Base-by-base conservation (phyloP, 2,797 vertebrate species). In the Synaphobranchus kaupii region DNA sequence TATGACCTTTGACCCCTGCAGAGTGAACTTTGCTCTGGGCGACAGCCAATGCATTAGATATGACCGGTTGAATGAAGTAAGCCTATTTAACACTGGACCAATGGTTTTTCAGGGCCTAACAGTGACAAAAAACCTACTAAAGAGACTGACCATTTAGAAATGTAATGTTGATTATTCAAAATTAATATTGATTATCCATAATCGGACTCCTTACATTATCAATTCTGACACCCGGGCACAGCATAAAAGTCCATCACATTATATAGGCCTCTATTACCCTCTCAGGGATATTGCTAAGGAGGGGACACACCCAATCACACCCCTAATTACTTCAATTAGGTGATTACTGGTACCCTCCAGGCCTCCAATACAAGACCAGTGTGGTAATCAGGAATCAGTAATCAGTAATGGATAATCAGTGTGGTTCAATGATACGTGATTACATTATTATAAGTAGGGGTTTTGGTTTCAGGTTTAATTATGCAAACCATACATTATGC, bases 1-100 rank as follows among this genome's bases (percentile, higher is more conserved):
- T 66, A 47, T 44, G 66, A 73, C 83, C 83, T 84, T 52, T 63
- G 66, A 76, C 78, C 86, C 44, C 17, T 84, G 58, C 47, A 28
- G 39, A 66, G 56, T 44, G 34, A 76, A 4, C 71, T 39, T 76
- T 44, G 71, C 71, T 20, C 34, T 17, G 71, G 15, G 39, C 12
- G 15, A 66, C 82, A 17, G 73, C 31, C 71, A 86, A 31, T 39
- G 39, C 71, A 73, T 73, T 34, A 34, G 34, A 73, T 5, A 39
- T 39, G 31, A 39, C 2, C 0, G 12, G 34, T 39, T 20, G 71
- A 15, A n/a, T 39, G 34, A 34, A 9, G 31, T 34, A 73, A 73
- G 31, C 68, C 68, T 15, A 6, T 44, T 17, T 12, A 39, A 76
- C 71, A 4, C 31, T 44, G 34, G 34, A 15, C 68, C 68, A 13